Evolutionary conservation across 2,797 vertebrate genomes (phyloP).

Genomic region (Onychomys torridus): DNA sequence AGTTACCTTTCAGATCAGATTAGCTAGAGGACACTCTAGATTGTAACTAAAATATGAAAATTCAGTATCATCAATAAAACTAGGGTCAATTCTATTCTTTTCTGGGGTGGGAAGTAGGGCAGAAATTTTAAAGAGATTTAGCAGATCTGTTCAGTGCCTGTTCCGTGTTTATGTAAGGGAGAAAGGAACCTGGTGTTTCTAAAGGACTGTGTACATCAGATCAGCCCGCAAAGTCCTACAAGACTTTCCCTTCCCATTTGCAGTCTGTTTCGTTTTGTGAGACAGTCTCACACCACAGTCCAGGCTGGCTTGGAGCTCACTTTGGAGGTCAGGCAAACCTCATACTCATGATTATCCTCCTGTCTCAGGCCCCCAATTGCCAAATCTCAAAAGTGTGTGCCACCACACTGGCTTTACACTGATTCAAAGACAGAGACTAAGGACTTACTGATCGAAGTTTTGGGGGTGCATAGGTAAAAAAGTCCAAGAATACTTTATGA

Average conservation of each 20-base stretch:
- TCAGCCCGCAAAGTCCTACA: not conserved
- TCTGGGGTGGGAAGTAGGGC: not conserved
- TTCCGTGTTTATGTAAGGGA: not conserved
- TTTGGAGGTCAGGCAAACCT: not conserved
- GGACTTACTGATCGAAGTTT: slow-evolving; percentile 94
- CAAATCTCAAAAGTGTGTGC: not conserved
- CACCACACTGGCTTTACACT: not conserved
- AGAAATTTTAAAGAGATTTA: slow-evolving; percentile 4
- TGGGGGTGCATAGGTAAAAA: slow-evolving; percentile 91
- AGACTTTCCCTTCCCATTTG: not conserved
- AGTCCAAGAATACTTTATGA: slow-evolving; percentile 98
- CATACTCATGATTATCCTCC: not conserved
- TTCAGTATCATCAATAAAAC: slow-evolving; percentile 39
- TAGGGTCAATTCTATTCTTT: not conserved
- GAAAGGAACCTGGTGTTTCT: slow-evolving; percentile 16
- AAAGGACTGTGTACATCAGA: not conserved
- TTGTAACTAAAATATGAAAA: slow-evolving; percentile 61
- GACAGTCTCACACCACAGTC: not conserved
- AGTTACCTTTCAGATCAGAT: slow-evolving; percentile 50
- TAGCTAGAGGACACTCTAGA: not conserved
- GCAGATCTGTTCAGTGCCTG: not conserved
- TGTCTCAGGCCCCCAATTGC: not conserved
- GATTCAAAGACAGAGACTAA: slow-evolving; percentile 48
- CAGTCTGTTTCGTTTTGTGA: not conserved
- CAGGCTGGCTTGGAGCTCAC: not conserved